These are phyloP conservation scores for Dryococelus australis DNA, from an alignment of 2,888 invertebrate species.

Conservation along the genomic window DNA sequence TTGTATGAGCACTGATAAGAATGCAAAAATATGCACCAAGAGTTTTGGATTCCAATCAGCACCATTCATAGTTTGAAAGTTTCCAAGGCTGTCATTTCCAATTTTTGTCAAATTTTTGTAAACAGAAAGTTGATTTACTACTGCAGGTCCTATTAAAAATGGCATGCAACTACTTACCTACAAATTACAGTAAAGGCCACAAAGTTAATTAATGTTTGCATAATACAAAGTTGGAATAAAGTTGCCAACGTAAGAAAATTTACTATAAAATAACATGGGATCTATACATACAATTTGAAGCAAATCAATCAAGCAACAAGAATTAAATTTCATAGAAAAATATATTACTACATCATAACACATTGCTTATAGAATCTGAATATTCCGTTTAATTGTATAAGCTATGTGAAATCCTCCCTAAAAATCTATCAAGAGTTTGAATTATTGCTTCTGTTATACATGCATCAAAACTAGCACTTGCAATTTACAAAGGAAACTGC, in stretches of 20 bases:
- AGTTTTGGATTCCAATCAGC: background rate
- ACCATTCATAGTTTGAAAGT: background rate
- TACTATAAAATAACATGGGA: background rate
- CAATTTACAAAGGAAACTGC: slow-evolving; percentile 16
- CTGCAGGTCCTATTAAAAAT: background rate
- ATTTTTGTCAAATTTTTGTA: background rate
- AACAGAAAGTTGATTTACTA: background rate
- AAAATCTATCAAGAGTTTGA: slow-evolving; percentile 6
- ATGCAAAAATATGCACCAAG: background rate
- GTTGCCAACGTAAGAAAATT: background rate
- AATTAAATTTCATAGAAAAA: slow-evolving; percentile 16
- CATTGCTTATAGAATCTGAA: background rate
- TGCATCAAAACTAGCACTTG: background rate
- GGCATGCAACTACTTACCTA: background rate
- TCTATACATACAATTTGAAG: background rate
- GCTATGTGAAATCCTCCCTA: background rate
- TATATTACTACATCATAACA: slow-evolving; percentile 5
- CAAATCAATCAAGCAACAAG: slow-evolving; percentile 6
- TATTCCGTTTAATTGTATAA: background rate
- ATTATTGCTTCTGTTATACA: slow-evolving; percentile 5
- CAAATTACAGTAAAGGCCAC: slow-evolving; percentile 6
- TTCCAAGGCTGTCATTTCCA: background rate
- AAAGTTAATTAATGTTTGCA: slow-evolving; percentile 8
- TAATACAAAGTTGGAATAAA: background rate
- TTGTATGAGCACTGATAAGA: background rate